These are phyloP conservation scores for Tragelaphus oryx DNA, from an alignment of 2,797 vertebrate genomes.

Conservation along the genomic window DNA sequence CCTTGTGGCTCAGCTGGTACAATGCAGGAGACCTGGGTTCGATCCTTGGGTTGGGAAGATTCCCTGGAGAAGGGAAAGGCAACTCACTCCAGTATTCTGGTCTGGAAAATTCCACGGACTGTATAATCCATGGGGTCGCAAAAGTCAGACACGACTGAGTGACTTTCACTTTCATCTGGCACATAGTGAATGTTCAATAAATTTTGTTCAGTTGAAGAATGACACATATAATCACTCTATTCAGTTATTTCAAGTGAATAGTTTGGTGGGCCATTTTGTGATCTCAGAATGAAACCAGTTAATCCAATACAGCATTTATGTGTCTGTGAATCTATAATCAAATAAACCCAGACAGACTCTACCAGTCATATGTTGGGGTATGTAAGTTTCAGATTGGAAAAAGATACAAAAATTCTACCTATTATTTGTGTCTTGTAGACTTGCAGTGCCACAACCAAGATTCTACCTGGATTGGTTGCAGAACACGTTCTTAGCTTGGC, in stretches of 20 bases:
- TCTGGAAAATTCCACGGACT: neutral
- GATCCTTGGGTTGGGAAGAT: neutral
- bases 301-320: neutral
- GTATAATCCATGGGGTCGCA: neutral
- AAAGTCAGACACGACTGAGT: neutral
- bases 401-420: neutral
- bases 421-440: neutral
- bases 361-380: neutral
- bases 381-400: neutral
- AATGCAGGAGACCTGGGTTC: neutral
- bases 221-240: neutral
- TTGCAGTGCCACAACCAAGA: neutral
- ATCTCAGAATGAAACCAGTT: slow-evolving; percentile 23
- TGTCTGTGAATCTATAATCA: neutral
- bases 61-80: neutral
- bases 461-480: neutral
- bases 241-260: neutral
- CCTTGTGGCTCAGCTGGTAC: neutral
- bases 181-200: neutral
- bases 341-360: neutral
- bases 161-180: neutral
- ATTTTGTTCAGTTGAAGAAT: neutral
- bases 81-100: neutral
- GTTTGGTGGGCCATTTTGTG: neutral
- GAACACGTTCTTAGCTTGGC: neutral